Evolutionary conservation across 2,113 vertebrate genomes (phyloP).

Genomic region (Pantherophis guttatus): DNA sequence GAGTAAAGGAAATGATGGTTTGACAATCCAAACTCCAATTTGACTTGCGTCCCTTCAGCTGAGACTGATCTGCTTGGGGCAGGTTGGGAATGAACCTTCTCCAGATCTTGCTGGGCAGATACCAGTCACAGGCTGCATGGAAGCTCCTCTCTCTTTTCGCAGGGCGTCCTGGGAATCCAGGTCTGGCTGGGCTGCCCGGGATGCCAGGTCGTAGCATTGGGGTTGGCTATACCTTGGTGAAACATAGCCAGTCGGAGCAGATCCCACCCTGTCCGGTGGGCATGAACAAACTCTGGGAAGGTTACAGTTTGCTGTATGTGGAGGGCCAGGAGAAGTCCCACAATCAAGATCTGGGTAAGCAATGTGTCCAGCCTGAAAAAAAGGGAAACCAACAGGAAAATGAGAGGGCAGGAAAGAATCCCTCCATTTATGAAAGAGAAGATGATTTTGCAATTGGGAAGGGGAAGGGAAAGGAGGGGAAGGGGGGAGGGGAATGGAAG

Average conservation of each 20-base stretch:
- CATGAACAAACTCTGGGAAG: conserved; percentile 89
- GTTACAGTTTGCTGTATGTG: conserved; percentile 92
- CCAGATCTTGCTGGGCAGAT: not conserved
- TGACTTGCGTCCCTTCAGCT: not conserved
- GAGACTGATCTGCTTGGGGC: not conserved
- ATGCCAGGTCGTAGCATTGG: conserved; percentile 69
- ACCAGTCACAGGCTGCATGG: no score
- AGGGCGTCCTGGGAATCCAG: conserved; percentile 70
- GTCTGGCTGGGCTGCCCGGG: conserved; percentile 69
- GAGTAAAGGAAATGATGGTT: not conserved
- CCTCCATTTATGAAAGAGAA: not conserved
- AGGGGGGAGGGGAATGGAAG: not conserved
- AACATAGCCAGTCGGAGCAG: conserved; percentile 87
- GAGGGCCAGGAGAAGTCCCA: conserved; percentile 96
- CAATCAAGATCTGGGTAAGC: conserved; percentile 93
- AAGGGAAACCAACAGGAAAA: not conserved
- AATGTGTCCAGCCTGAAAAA: not conserved
- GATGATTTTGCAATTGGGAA: not conserved
- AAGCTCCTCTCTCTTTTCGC: not conserved
- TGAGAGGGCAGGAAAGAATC: not conserved
- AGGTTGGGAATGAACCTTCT: not conserved
- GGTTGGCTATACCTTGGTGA: conserved; percentile 87
- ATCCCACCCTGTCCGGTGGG: conserved; percentile 87
- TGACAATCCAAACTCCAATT: not conserved
- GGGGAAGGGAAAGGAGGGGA: not conserved